A percentile compares a stretch with the other conserved stretches of the same genome.
Conservation (phyloP, 2,888 invertebrate genomes). For the Chalcis sispes region DNA sequence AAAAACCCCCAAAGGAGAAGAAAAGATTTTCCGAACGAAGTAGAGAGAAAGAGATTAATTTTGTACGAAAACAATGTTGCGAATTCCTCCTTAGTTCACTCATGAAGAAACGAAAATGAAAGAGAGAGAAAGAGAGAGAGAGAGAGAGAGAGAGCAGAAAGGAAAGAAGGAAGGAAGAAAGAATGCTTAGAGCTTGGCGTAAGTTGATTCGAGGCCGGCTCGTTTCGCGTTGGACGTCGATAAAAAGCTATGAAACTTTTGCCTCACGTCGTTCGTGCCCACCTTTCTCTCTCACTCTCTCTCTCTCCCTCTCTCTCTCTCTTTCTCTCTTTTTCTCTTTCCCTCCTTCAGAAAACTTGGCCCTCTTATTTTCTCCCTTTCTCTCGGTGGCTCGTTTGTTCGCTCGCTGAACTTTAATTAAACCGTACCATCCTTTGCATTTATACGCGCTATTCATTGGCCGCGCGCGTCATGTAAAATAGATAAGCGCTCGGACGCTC, state of each 20-base stretch:
- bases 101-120: slow-evolving; percentile 21
- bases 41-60: slow-evolving; percentile 52
- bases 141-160: no score
- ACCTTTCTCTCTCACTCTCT: slow-evolving; percentile 35
- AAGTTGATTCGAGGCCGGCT: slow-evolving; percentile 23
- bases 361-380: slow-evolving; percentile 39
- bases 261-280: slow-evolving; percentile 45
- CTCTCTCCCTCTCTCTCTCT: no score
- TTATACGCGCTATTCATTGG: slow-evolving; percentile 63
- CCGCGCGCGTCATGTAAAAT: slow-evolving; percentile 55
- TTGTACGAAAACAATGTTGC: slow-evolving; percentile 57
- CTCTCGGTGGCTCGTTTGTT: slow-evolving; percentile 36
- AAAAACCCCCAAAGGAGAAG: neutral
- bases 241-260: slow-evolving; percentile 57
- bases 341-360: slow-evolving; percentile 32
- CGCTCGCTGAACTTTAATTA: slow-evolving; percentile 62
- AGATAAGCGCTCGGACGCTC: slow-evolving; percentile 53
- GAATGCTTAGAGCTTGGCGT: no score
- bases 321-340: no score
- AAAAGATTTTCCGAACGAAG: slow-evolving; percentile 28
- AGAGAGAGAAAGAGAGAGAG: no score
- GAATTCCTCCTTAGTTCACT: slow-evolving; percentile 21
- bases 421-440: slow-evolving; percentile 62
- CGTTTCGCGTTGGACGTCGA: slow-evolving; percentile 43
- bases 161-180: no score